Base-by-base conservation (phyloP, 1,140 invertebrate genomes). In the Amphibalanus amphitrite region DNA sequence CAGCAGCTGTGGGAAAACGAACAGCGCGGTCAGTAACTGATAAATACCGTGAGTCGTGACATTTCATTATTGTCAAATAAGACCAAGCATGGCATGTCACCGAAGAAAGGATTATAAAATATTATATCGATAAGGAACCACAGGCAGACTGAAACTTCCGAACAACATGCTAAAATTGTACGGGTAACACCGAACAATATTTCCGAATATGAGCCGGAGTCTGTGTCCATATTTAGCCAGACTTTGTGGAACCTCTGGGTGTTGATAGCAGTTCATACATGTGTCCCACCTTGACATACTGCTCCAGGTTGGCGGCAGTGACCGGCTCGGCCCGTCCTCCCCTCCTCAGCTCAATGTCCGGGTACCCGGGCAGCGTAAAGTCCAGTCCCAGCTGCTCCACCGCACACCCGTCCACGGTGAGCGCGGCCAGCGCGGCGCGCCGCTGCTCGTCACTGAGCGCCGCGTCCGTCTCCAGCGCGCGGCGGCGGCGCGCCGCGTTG, bases 311-410 rank as follows among this genome's bases (percentile, higher is more conserved):
- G 78, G 96, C 88, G 75, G 95, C 88, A 28, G 88, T 93, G 67
- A 99, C 92, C 67, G 86, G 80, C 71, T 90, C 88, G 80, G 98
- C 92, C 75, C 89, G 88, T 64, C 97, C 96, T 73, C 92, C 91
- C 78, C 95, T 94, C 74, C 92, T 86, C 74, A 99, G 81, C 82
- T 99, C 96, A 74, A 98, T 90, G 78, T 90, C 88, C 17, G 89
- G 84, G 81, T 96, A 90, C 3, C 96, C 96, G 33, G 97, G 97
- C 73, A 98, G 82, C 69, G 95, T 91, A 79, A 98, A 98, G 81
- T 97, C 93, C 68, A 99, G 83, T 13, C 92, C 91, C 28, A 98
- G 83, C 82, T 97, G 94, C 75, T 90, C 86, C 74, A 98, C 89
- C 26, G 86, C 84, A 79, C 92, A 97, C 15, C 92, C 91, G 82